phyloP scores from a whole-genome alignment of 2,888 invertebrate genomes.

The Hipparchia semele region DNA sequence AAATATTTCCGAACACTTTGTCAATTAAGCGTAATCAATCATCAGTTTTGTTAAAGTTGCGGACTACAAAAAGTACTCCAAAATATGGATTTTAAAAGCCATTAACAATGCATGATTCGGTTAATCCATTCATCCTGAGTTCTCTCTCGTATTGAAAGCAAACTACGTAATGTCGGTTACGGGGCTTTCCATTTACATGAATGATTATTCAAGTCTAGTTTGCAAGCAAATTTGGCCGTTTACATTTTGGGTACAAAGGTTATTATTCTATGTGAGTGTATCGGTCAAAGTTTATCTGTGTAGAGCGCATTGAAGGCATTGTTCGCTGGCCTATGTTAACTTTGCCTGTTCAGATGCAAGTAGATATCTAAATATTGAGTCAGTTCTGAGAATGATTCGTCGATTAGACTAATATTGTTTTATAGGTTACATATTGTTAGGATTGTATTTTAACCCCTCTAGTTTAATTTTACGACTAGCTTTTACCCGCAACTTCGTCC shows the following conservation, averaged over 20 bases:
- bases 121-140: constrained; percentile 67
- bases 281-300: constrained; percentile 65
- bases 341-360: constrained; percentile 47
- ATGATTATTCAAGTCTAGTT: constrained; percentile 66
- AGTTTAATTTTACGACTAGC: too few relatives aligned
- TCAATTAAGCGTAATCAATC: constrained; percentile 26
- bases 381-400: neutral
- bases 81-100: constrained; percentile 52
- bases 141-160: constrained; percentile 60
- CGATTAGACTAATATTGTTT: neutral
- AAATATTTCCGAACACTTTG: constrained; percentile 22
- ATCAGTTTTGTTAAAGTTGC: constrained; percentile 29
- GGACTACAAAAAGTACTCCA: constrained; percentile 29
- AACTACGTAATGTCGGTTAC: constrained; percentile 69
- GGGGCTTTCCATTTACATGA: constrained; percentile 75
- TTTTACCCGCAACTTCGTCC: too few relatives aligned
- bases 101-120: constrained; percentile 59
- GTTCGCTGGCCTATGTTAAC: constrained; percentile 50
- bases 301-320: constrained; percentile 62
- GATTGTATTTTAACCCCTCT: too few relatives aligned
- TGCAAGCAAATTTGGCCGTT: constrained; percentile 49
- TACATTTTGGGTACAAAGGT: constrained; percentile 44
- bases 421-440: too few relatives aligned
- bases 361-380: constrained; percentile 4
- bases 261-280: constrained; percentile 48